These are phyloP conservation scores for Apodemia hepburni DNA, from an alignment of 2,888 invertebrate species.

Conservation along the genomic window DNA sequence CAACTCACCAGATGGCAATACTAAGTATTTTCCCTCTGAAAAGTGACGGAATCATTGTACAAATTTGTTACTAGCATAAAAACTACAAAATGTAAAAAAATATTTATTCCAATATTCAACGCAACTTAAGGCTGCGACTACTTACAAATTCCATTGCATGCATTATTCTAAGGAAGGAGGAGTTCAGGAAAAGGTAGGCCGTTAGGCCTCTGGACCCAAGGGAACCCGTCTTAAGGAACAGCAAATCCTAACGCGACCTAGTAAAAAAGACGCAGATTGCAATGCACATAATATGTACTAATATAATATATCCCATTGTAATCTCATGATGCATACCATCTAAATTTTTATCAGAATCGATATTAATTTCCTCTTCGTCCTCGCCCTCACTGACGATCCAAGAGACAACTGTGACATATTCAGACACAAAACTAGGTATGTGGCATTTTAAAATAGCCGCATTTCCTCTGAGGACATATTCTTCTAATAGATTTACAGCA, in stretches of 20 bases:
- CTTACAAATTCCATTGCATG: constrained; percentile 68
- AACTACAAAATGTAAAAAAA: not conserved
- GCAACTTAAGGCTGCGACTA: constrained; percentile 65
- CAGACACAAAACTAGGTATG: constrained; percentile 95
- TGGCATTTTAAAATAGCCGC: constrained; percentile 95
- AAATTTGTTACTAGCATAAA: not conserved
- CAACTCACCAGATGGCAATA: constrained; percentile 95
- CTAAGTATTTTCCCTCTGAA: constrained; percentile 96
- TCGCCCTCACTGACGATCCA: constrained; percentile 90
- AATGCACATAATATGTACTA: not conserved
- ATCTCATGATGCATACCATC: constrained; percentile 50
- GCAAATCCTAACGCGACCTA: constrained; percentile 40
- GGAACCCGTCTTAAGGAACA: constrained; percentile 54
- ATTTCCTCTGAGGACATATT: constrained; percentile 94
- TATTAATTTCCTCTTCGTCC: constrained; percentile 69
- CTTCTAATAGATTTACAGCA: constrained; percentile 95
- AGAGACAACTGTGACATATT: constrained; percentile 91
- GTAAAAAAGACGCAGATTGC: not conserved
- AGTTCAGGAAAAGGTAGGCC: constrained; percentile 75
- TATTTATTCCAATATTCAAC: constrained; percentile 33
- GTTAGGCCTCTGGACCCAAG: constrained; percentile 78
- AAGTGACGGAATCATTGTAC: constrained; percentile 31
- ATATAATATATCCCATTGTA: not conserved
- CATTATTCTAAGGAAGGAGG: constrained; percentile 80
- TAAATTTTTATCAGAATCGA: constrained; percentile 54